A percentile compares a stretch with the other conserved stretches of the same genome.
Evolutionary conservation across 2,797 vertebrate species (phyloP).

Genomic region (Cygnus olor): DNA sequence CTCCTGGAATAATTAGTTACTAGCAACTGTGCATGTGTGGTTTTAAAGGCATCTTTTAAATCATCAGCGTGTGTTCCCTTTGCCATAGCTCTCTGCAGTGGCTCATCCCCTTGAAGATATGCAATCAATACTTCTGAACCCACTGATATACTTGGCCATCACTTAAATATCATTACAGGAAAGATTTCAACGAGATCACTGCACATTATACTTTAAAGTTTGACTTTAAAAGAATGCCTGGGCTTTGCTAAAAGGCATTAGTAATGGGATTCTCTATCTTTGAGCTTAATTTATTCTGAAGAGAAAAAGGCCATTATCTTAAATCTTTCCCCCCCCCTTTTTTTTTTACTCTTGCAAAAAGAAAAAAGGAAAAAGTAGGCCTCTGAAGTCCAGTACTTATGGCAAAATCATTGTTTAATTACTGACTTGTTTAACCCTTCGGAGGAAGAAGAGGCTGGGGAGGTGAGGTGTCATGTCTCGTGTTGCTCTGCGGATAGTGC

Average conservation of each 20-base stretch:
- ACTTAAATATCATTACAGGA: slow-evolving; percentile 82
- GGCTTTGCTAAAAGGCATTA: slow-evolving; percentile 81
- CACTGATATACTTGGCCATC: slow-evolving; percentile 77
- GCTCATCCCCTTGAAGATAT: slow-evolving; percentile 67
- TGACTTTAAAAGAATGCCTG: slow-evolving; percentile 79
- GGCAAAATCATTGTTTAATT: slow-evolving; percentile 77
- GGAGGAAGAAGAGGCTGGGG: not conserved
- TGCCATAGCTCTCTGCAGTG: slow-evolving; percentile 43
- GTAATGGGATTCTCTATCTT: slow-evolving; percentile 82
- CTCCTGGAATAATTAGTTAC: slow-evolving; percentile 60
- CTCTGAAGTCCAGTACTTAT: slow-evolving; percentile 76
- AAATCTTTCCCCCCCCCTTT: slow-evolving; percentile 72
- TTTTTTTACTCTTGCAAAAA: not conserved
- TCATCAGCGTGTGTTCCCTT: slow-evolving; percentile 28
- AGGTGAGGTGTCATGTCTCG: not conserved
- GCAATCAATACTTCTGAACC: slow-evolving; percentile 76
- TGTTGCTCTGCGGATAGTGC: not conserved
- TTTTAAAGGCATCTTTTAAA: slow-evolving; percentile 56
- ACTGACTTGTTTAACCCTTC: slow-evolving; percentile 69
- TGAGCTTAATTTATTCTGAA: slow-evolving; percentile 82
- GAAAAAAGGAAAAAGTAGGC: slow-evolving; percentile 55
- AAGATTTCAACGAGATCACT: slow-evolving; percentile 78
- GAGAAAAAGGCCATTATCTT: slow-evolving; percentile 82
- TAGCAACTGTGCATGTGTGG: not conserved
- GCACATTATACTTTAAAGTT: slow-evolving; percentile 78